A percentile compares a stretch with the other conserved stretches of the same genome.
Conservation (phyloP, 2,797 vertebrate species). For the Hozukius guyotensis region DNA sequence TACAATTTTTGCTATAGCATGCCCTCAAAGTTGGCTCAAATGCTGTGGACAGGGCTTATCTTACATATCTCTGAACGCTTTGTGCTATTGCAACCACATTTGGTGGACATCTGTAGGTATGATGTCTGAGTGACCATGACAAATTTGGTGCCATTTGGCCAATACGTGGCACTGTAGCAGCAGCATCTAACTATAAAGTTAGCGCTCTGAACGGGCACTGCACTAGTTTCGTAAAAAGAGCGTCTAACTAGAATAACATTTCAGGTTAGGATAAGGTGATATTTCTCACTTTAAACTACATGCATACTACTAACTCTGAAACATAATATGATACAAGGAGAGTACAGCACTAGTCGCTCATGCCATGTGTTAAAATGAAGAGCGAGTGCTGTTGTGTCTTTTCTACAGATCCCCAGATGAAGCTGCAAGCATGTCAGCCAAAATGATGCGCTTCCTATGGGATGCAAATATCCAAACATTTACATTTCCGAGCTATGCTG, state of each 20-base stretch:
- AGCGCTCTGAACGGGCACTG: too few relatives aligned
- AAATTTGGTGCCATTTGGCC: too few relatives aligned
- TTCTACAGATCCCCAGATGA: neutral
- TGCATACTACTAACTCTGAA: neutral
- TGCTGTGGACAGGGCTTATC: too few relatives aligned
- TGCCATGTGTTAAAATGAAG: neutral
- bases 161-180: fast-evolving
- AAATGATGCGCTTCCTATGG: constrained; percentile 3
- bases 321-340: neutral
- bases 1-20: too few relatives aligned
- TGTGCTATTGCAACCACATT: too few relatives aligned
- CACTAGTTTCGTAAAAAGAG: neutral
- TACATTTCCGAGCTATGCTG: constrained; percentile 21
- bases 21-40: too few relatives aligned
- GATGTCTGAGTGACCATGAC: too few relatives aligned
- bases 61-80: too few relatives aligned
- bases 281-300: neutral
- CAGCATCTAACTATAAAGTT: too few relatives aligned
- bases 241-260: neutral
- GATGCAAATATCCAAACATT: constrained; percentile 30
- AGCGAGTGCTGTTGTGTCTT: neutral
- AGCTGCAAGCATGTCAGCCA: neutral
- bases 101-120: too few relatives aligned
- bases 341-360: neutral
- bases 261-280: neutral